Evolutionary conservation across 2,888 invertebrate species (phyloP), one percentile per base, ranked within the genome.

Genomic region (Pandemis cinnamomeana): DNA sequence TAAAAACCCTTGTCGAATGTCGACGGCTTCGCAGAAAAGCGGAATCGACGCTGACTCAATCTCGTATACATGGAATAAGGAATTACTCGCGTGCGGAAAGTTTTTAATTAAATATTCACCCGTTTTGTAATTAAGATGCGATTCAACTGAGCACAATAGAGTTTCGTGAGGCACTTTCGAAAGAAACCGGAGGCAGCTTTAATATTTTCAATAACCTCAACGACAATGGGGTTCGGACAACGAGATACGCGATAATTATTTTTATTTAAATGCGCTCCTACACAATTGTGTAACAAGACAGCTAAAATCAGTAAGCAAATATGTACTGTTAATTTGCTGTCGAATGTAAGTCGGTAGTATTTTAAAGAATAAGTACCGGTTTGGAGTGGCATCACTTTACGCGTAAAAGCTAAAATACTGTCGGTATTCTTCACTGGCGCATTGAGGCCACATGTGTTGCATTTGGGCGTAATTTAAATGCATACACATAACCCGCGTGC

Each of bases 91-190:
- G 90, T 92, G 91, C 89, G 89, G 89, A 90, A 92, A 93, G 87
- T 92, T 93, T 92, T 93, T 92, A 93, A 92, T 93, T 92, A 93
- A 92, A 92, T 91, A 92, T 91, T 92, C 92, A 92, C 89, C 89
- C 87, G 90, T 91, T 91, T 91, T 88, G 92, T 93, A 92, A 93
- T 93, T 91, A 92, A 93, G 91, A 92, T 88, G 88, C 87, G 86
- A 91, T 91, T 91, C 87, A 89, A 91, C 90, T 87, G 89, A 86
- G 85, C 83, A 90, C 89, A 90, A 89, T 89, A 83, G 87, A 86
- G 87, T 84, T 89, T 86, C 84, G 86, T 87, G 85, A 82, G 84
- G 83, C 83, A 83, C 86, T 86, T 89, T 88, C 84, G 78, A 89
- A 89, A 89, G 87, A 89, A 89, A 89, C 86, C 85, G 76, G 84